Evolutionary conservation across 2,113 vertebrate species (phyloP).

Genomic region (Desmodus rotundus): DNA sequence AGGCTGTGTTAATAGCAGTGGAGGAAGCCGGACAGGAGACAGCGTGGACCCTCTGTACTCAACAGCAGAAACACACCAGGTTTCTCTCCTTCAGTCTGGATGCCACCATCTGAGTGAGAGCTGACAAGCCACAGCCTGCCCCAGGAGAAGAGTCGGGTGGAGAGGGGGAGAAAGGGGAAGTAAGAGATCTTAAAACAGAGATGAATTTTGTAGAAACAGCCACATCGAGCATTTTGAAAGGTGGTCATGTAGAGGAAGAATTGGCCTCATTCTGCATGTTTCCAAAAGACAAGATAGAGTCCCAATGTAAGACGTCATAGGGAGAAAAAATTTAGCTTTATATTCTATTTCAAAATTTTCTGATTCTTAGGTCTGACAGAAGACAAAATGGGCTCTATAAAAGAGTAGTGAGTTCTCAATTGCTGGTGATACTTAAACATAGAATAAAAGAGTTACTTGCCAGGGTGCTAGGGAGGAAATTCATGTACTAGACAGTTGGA

Average conservation of each 20-base stretch:
- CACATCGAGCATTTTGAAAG: not conserved
- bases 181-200: not conserved
- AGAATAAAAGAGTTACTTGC: not conserved
- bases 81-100: not conserved
- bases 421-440: not conserved
- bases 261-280: not conserved
- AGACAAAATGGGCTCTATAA: not conserved
- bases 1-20: not conserved
- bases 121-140: not conserved
- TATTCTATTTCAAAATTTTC: not conserved
- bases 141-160: not conserved
- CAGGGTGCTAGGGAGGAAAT: not conserved
- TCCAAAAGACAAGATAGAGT: not conserved
- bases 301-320: not conserved
- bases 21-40: not conserved
- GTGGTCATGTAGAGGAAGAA: not conserved
- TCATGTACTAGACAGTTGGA: not conserved
- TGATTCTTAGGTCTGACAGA: not conserved
- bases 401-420: not conserved
- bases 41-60: not conserved
- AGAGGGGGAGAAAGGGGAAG: not conserved
- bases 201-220: not conserved
- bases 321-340: not conserved
- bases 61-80: not conserved
- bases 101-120: not conserved